These are phyloP conservation scores for Fregetta grallaria DNA, from an alignment of 2,113 vertebrate genomes.

Conservation along the genomic window DNA sequence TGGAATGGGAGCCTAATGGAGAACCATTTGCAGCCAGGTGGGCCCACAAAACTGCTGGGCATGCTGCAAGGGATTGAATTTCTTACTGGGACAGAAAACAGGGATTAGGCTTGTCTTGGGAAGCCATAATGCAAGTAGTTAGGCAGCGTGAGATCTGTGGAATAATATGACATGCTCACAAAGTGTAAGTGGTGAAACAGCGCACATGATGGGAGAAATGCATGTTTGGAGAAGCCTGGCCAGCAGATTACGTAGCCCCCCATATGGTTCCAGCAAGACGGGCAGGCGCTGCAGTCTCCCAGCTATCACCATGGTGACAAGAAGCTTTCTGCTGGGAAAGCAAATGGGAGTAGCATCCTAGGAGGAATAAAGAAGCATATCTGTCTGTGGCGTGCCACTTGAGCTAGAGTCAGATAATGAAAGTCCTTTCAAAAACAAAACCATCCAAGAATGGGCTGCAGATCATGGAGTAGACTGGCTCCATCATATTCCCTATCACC, in stretches of 20 bases:
- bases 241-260: neutral
- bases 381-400: neutral
- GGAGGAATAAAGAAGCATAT: neutral
- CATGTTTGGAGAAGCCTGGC: neutral
- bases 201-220: neutral
- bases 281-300: neutral
- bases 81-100: neutral
- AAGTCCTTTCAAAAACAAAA: neutral
- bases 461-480: neutral
- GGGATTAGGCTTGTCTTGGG: neutral
- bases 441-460: neutral
- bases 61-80: neutral
- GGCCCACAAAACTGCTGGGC: neutral
- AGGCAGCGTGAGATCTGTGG: neutral
- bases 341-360: neutral
- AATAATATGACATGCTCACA: neutral
- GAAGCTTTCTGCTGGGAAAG: neutral
- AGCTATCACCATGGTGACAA: neutral
- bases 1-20: neutral
- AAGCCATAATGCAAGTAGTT: neutral
- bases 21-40: neutral
- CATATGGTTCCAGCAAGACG: neutral
- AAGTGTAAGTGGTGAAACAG: neutral
- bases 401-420: neutral
- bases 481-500: neutral